phyloP scores from a whole-genome alignment of 2,888 invertebrate species.

The Allophyes oxyacanthae region DNA sequence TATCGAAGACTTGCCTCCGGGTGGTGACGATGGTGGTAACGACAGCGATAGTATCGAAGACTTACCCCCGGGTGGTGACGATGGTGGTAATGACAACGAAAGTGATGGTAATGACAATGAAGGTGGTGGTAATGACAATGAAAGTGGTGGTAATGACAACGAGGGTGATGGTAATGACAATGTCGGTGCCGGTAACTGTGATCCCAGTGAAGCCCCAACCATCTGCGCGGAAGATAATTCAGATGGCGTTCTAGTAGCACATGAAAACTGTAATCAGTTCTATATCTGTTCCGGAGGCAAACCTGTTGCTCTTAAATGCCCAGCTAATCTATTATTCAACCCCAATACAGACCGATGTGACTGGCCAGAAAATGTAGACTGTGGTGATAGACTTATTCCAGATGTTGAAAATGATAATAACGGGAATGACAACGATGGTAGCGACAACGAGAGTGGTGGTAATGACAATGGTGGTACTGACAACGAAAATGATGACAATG shows the following conservation, averaged over 20 bases:
- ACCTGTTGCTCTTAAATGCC: constrained; percentile 57
- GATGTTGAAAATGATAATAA: constrained; percentile 25
- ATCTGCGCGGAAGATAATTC: constrained; percentile 62
- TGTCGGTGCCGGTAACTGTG: constrained; percentile 48
- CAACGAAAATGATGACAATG: background rate
- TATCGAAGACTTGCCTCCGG: too few species aligned
- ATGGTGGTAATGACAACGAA: too few species aligned
- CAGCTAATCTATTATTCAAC: constrained; percentile 58
- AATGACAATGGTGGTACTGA: too few species aligned
- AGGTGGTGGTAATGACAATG: background rate
- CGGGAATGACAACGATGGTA: background rate
- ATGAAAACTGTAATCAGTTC: constrained; percentile 68
- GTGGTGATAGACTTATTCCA: constrained; percentile 58
- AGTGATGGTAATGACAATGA: too few species aligned
- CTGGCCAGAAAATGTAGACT: constrained; percentile 64
- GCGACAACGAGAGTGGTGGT: too few species aligned
- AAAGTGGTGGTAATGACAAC: background rate
- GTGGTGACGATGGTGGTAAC: too few species aligned
- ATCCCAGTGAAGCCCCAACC: constrained; percentile 60
- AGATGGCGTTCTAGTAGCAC: constrained; percentile 59
- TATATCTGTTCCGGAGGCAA: constrained; percentile 59
- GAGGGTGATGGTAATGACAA: constrained; percentile 31
- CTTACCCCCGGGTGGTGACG: constrained; percentile 32
- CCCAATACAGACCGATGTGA: constrained; percentile 61
- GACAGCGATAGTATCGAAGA: too few species aligned